Evolutionary conservation across 2,113 vertebrate genomes (phyloP).

Genomic region (Motacilla alba): DNA sequence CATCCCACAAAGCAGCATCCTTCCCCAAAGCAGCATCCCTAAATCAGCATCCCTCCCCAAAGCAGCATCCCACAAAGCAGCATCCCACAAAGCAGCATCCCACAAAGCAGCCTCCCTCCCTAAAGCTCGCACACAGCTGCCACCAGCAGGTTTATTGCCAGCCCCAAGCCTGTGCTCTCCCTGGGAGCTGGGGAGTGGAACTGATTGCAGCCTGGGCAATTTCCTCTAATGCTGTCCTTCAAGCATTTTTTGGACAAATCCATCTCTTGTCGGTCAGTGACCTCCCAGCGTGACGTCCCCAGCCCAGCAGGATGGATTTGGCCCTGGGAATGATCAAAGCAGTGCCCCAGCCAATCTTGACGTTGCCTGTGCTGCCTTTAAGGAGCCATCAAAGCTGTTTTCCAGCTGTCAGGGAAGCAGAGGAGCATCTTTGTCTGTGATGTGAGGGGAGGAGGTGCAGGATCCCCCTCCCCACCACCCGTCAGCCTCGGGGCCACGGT

Average conservation of each 20-base stretch:
- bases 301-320: neutral
- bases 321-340: neutral
- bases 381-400: neutral
- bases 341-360: neutral
- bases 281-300: fast-evolving
- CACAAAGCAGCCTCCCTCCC: neutral
- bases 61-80: neutral
- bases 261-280: neutral
- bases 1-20: neutral
- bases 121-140: fast-evolving
- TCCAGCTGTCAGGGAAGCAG: neutral
- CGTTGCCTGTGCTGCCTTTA: neutral
- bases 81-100: neutral
- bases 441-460: neutral
- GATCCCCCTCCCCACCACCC: neutral
- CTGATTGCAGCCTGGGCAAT: neutral
- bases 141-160: neutral
- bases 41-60: too few species aligned
- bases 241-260: neutral
- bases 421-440: neutral
- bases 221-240: neutral
- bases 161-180: neutral
- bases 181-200: neutral
- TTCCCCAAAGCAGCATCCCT: neutral
- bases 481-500: fast-evolving